phyloP scores from a whole-genome alignment of 2,113 vertebrate genomes.

The Carassius carassius region DNA sequence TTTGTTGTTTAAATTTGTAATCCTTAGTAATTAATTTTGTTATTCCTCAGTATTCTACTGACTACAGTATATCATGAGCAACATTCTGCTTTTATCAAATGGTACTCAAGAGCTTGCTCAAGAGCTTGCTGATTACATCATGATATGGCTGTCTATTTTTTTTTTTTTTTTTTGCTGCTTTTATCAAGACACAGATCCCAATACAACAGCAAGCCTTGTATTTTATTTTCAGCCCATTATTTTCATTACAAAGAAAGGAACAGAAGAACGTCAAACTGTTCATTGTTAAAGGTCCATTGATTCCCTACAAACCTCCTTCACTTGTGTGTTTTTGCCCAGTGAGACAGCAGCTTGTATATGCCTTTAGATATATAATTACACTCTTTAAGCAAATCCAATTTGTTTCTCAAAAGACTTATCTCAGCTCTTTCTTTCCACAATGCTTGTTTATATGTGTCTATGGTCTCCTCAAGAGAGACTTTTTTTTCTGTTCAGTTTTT shows the following conservation, averaged over 20 bases:
- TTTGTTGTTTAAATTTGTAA: background rate
- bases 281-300: background rate
- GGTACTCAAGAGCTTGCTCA: background rate
- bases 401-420: slow-evolving; percentile 22
- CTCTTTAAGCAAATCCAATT: slow-evolving; percentile 39
- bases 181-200: background rate
- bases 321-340: background rate
- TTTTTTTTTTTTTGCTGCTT: background rate
- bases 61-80: background rate
- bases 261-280: background rate
- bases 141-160: background rate
- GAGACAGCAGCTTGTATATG: slow-evolving; percentile 9
- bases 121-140: background rate
- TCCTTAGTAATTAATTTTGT: too few species aligned
- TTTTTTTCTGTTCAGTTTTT: background rate
- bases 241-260: background rate
- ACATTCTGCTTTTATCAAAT: background rate
- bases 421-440: background rate
- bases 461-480: background rate
- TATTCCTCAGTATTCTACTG: background rate
- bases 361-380: slow-evolving; percentile 41
- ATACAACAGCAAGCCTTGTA: background rate
- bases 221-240: background rate
- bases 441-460: background rate
- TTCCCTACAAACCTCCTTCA: background rate